phyloP scores from a whole-genome alignment of 2,888 invertebrate species.

The Strigamia crassipes region DNA sequence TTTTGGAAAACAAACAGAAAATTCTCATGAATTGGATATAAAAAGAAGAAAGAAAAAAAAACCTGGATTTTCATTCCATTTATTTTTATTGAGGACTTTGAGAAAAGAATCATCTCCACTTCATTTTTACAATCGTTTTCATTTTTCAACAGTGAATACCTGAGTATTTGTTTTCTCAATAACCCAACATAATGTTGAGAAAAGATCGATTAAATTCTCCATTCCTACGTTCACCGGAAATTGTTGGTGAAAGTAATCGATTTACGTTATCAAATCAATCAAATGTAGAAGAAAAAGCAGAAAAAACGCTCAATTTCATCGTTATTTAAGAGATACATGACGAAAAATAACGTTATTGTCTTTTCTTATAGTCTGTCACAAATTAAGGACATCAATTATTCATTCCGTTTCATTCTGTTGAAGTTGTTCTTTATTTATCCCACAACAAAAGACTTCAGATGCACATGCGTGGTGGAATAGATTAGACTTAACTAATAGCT shows the following conservation, averaged over 20 bases:
- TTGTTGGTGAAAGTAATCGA: background rate
- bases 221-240: background rate
- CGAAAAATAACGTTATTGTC: no score
- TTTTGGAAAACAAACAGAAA: background rate
- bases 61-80: background rate
- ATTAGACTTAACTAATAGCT: slow-evolving; percentile 8
- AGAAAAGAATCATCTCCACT: background rate
- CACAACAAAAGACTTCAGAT: background rate
- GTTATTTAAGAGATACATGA: no score
- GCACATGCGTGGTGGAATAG: background rate
- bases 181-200: background rate
- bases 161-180: background rate
- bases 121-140: background rate
- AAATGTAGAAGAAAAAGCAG: background rate
- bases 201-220: slow-evolving; percentile 8
- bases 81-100: background rate
- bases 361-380: no score
- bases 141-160: background rate
- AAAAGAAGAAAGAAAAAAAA: background rate
- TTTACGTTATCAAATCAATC: background rate
- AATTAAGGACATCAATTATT: no score
- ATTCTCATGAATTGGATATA: background rate
- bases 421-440: background rate
- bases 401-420: background rate
- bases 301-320: background rate